These are phyloP conservation scores for Camponotus fellah DNA, from an alignment of 2,888 invertebrate species.

Conservation along the genomic window DNA sequence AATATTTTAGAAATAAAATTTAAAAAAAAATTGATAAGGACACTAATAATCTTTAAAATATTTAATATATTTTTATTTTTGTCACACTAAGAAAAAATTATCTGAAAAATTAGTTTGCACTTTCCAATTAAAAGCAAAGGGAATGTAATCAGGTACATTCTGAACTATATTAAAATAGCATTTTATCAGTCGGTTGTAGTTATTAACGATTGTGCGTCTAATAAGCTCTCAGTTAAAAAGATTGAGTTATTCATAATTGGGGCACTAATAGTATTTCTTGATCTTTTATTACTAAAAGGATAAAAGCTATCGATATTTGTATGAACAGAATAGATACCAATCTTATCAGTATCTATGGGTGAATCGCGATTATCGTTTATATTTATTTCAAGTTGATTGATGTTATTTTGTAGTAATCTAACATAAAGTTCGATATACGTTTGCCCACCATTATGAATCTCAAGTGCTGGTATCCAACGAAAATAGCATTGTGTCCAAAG, in stretches of 20 bases:
- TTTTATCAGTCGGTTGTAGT: constrained; percentile 89
- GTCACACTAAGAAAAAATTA: background rate
- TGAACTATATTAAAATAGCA: background rate
- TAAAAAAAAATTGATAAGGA: background rate
- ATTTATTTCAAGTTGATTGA: constrained; percentile 85
- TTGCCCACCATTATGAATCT: constrained; percentile 91
- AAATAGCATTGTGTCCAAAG: constrained; percentile 97
- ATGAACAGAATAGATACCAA: constrained; percentile 79
- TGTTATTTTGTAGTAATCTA: constrained; percentile 86
- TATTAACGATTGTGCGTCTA: constrained; percentile 91
- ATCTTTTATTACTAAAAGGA: constrained; percentile 83
- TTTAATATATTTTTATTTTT: background rate
- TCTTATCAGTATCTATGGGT: constrained; percentile 73
- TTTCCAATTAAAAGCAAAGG: background rate
- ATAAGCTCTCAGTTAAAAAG: constrained; percentile 88
- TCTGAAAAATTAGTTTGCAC: background rate
- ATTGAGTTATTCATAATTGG: constrained; percentile 88
- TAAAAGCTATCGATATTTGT: constrained; percentile 85
- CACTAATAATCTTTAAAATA: constrained; percentile 13
- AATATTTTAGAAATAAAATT: background rate
- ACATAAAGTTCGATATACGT: constrained; percentile 88
- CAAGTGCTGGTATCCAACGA: constrained; percentile 94
- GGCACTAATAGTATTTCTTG: constrained; percentile 80
- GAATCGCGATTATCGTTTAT: constrained; percentile 73
- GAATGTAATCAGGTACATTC: constrained; percentile 39